Evolutionary conservation across 2,888 invertebrate genomes (phyloP).

Genomic region (Meta bourneti): DNA sequence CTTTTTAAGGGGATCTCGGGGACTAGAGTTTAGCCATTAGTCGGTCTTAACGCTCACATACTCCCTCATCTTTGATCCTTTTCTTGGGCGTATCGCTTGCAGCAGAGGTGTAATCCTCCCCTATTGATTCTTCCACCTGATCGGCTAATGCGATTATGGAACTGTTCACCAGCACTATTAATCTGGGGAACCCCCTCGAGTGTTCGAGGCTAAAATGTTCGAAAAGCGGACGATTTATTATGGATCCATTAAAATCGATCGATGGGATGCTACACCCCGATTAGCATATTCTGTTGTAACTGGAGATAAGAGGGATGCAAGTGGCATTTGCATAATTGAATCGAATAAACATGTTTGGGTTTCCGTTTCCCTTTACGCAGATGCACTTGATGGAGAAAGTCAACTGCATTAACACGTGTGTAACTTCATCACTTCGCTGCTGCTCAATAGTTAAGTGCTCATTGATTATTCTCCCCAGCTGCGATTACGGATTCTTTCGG

Average conservation of each 20-base stretch:
- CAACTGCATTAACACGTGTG: constrained; percentile 30
- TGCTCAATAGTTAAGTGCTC: constrained; percentile 33
- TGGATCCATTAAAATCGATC: constrained; percentile 56
- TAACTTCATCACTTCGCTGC: constrained; percentile 51
- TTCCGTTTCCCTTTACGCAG: constrained; percentile 20
- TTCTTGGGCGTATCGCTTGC: neutral
- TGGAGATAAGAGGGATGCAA: constrained; percentile 13
- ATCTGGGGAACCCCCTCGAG: constrained; percentile 8
- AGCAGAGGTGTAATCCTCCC: neutral
- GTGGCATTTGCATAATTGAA: constrained; percentile 58
- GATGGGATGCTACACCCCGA: neutral
- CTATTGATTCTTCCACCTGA: constrained; percentile 8
- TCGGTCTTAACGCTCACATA: neutral
- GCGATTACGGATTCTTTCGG: constrained; percentile 21
- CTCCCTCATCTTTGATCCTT: neutral
- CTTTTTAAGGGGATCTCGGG: too few relatives aligned
- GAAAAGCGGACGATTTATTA: constrained; percentile 56
- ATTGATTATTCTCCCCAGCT: constrained; percentile 19
- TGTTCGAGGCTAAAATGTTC: constrained; percentile 10
- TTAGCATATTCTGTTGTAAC: neutral
- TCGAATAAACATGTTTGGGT: constrained; percentile 38
- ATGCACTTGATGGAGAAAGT: constrained; percentile 8
- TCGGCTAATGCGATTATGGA: constrained; percentile 38
- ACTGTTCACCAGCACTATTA: constrained; percentile 30
- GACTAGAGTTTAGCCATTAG: neutral